Conservation (phyloP, 2,113 vertebrate genomes). For the Lamprotornis superbus region DNA sequence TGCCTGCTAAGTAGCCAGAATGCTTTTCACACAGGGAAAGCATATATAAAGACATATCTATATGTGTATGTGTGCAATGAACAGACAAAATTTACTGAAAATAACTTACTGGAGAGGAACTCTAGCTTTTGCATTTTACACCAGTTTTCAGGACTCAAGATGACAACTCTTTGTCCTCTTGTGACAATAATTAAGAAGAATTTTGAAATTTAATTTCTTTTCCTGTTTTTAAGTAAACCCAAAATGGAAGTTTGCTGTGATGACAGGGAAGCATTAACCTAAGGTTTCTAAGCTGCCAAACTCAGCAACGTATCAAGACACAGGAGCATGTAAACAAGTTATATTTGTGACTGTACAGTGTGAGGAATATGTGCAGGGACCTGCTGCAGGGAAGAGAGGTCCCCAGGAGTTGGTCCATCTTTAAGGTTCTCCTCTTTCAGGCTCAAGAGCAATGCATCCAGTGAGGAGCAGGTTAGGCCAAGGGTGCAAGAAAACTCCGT, state of each 20-base stretch:
- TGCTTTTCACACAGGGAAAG: conserved; percentile 14
- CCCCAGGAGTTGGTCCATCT: background rate
- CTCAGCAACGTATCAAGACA: background rate
- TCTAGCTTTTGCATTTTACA: conserved; percentile 1
- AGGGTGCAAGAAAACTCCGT: background rate
- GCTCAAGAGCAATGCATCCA: background rate
- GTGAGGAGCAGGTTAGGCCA: background rate
- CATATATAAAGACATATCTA: background rate
- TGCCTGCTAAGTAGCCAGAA: conserved; percentile 33
- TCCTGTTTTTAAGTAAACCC: background rate
- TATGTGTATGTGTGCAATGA: conserved; percentile 5
- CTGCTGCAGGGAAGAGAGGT: no score
- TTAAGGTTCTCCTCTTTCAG: background rate
- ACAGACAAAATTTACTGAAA: conserved; percentile 20
- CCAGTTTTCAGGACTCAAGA: conserved; percentile 4
- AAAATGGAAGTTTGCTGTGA: background rate
- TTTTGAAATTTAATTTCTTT: background rate
- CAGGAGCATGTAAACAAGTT: background rate
- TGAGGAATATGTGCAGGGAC: background rate
- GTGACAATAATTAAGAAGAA: background rate
- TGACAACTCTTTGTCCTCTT: background rate
- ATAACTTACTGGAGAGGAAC: background rate
- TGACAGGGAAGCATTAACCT: background rate
- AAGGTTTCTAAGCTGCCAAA: background rate
- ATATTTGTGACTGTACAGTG: background rate